Evolutionary conservation across 1,140 invertebrate genomes (phyloP).

Genomic region (Brachionus asplanchnoidis): DNA sequence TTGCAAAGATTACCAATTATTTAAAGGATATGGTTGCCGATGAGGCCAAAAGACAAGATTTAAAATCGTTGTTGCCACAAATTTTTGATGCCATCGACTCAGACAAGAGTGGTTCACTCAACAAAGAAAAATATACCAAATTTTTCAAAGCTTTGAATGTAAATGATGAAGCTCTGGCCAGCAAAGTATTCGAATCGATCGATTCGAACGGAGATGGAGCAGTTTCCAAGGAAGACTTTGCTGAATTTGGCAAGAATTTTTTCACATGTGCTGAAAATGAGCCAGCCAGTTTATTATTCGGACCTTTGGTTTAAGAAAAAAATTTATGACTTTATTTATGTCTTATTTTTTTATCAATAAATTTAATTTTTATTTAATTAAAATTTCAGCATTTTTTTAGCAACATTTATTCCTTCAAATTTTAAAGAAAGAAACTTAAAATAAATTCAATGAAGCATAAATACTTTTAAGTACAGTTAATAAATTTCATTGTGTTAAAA

Average conservation of each 20-base stretch:
- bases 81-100: slow-evolving; percentile 33
- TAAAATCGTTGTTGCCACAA: background rate
- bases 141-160: slow-evolving; percentile 37
- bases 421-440: too few species aligned
- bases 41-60: background rate
- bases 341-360: background rate
- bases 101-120: background rate
- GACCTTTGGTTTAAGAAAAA: slow-evolving; percentile 6
- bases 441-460: too few species aligned
- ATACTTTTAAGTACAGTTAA: too few species aligned
- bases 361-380: background rate
- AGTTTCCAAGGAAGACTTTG: background rate
- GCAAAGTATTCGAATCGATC: background rate
- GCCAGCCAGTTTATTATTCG: background rate
- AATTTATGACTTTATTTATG: background rate
- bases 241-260: slow-evolving; percentile 34
- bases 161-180: background rate
- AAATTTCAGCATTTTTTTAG: too few species aligned
- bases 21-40: background rate
- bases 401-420: too few species aligned
- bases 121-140: background rate
- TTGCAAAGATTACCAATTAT: background rate
- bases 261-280: background rate
- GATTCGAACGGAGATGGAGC: background rate
- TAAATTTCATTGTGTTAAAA: too few species aligned